Evolutionary conservation across 1,140 invertebrate species (phyloP).

Genomic region (Zaprionus africanus): DNA sequence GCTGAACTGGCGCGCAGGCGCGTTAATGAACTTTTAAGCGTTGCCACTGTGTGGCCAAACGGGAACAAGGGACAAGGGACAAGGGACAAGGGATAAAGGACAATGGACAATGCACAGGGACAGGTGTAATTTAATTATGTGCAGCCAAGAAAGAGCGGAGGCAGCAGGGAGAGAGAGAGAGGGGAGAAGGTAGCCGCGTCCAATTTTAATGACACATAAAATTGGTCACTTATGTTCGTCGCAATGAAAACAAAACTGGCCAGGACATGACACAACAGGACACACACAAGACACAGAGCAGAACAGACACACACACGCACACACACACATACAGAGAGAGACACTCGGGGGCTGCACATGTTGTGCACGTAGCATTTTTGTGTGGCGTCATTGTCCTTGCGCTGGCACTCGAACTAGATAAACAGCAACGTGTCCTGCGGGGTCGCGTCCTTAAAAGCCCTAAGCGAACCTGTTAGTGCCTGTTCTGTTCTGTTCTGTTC

Average conservation of each 20-base stretch:
- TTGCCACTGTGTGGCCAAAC: constrained; percentile 42
- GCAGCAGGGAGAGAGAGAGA: constrained; percentile 5
- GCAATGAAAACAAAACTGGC: constrained; percentile 80
- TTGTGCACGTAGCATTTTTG: constrained; percentile 48
- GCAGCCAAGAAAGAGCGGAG: constrained; percentile 24
- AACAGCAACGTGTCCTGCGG: constrained; percentile 39
- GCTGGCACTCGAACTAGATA: constrained; percentile 38
- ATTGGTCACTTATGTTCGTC: constrained; percentile 79
- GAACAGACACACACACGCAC: constrained; percentile 18
- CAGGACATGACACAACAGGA: constrained; percentile 74
- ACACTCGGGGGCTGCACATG: constrained; percentile 61
- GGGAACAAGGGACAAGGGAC: neutral
- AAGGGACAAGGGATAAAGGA: constrained; percentile 39
- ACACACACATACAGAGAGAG: constrained; percentile 1
- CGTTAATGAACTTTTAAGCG: constrained; percentile 80
- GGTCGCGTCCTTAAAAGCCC: constrained; percentile 72
- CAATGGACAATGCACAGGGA: constrained; percentile 45
- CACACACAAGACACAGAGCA: constrained; percentile 5
- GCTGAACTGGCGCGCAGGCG: constrained; percentile 51
- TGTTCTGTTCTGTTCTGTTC: constrained; percentile 16
- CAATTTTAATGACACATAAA: constrained; percentile 83
- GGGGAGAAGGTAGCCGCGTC: constrained; percentile 61
- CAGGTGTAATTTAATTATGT: constrained; percentile 82
- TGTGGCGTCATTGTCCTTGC: constrained; percentile 75
- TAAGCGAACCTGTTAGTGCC: constrained; percentile 69